Evolutionary conservation across 1,140 invertebrate species (phyloP), one percentile per base, ranked within the genome.

Genomic region (Harlomillsia oculata): DNA sequence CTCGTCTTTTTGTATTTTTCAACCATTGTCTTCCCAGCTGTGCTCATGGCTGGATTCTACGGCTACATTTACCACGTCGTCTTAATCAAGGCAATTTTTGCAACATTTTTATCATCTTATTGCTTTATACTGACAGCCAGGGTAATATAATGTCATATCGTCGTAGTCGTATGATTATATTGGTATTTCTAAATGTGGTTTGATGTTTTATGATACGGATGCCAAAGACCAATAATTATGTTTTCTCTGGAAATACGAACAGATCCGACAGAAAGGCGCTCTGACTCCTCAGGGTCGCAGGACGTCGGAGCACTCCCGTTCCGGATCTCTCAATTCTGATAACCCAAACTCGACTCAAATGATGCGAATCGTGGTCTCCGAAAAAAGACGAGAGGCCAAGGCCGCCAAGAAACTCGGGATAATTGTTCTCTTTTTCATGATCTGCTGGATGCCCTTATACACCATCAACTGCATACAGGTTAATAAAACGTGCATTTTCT

Each of bases 371-470:
- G 73, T 89, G 4, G 85, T 85, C 0, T 83, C 85, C 0, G 83
- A 84, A 1, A 80, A 85, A 56, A 84, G 85, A 63, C 75, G 85
- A n/a, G 89, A 93, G 69, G 85, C 90, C 2, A 90, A 91, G 72
- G 87, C 87, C 6, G 90, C 89, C 1, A 87, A 91, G 67, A 93
- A 89, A 70, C 76, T 94, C 0, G 85, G 86, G 37, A 84, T 90
- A 56, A 92, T 94, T 46, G 89, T 94, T 1, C 72, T 87, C 30
- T 91, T 92, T 72, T 94, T 94, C 73, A 87, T 92, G 72, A 77
- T 92, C 41, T 92, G 88, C 68, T 94, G 89, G 89, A 85, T 93
- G 45, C 89, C 89, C 0, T 74, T 94, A 3, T 92, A 93, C 72
- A 91, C 87, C 23, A 87, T 91, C 59, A 93, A 94, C 70, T 89